phyloP scores from a whole-genome alignment of 2,888 invertebrate genomes.

The Salpingus planirostris region DNA sequence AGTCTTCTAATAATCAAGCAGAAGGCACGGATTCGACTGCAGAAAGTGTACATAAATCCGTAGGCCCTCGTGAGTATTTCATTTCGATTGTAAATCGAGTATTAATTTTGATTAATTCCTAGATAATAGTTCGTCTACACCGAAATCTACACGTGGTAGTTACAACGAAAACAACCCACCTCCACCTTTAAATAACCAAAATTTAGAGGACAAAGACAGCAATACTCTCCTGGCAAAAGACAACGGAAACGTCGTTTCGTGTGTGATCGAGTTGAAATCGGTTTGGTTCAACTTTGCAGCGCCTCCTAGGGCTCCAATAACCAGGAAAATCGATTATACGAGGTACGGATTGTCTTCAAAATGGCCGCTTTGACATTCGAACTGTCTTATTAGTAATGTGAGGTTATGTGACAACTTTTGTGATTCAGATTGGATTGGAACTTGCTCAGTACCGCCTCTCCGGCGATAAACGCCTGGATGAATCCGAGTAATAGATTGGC shows the following conservation, averaged over 20 bases:
- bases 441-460: slow-evolving; percentile 87
- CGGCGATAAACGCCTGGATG: slow-evolving; percentile 97
- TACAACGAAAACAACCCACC: too few species aligned
- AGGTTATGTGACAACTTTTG: slow-evolving; percentile 47
- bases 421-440: slow-evolving; percentile 79
- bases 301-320: slow-evolving; percentile 88
- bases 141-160: too few species aligned
- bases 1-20: too few species aligned
- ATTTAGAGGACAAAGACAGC: slow-evolving; percentile 5
- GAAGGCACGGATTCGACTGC: too few species aligned
- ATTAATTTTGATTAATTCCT: too few species aligned
- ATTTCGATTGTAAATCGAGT: too few species aligned
- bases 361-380: slow-evolving; percentile 23
- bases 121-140: too few species aligned
- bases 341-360: too few species aligned
- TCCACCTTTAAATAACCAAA: slow-evolving; percentile 9
- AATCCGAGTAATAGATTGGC: slow-evolving; percentile 89
- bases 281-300: slow-evolving; percentile 98
- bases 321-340: slow-evolving; percentile 89
- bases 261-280: slow-evolving; percentile 78
- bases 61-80: too few species aligned
- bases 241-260: slow-evolving; percentile 73
- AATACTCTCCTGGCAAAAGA: slow-evolving; percentile 43
- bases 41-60: too few species aligned
- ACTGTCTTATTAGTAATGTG: slow-evolving; percentile 5